Conservation (phyloP, 35 echinoderm and acorn worm species). For the Amphiura filiformis region DNA sequence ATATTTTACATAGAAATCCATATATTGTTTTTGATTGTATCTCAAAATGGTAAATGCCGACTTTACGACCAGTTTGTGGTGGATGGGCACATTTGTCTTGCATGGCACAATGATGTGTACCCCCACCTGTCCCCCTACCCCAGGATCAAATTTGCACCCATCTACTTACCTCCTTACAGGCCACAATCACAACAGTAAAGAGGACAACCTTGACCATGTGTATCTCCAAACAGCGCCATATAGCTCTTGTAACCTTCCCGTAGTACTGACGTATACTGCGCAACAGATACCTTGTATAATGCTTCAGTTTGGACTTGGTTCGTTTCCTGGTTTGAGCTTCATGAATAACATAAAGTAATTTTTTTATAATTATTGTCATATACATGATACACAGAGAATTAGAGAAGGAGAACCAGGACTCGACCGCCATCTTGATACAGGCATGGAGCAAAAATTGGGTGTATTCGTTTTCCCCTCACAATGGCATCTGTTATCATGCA, state of each 20-base stretch:
- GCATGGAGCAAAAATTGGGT: too few species aligned
- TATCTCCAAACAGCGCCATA: conserved; percentile 89
- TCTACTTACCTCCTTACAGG: conserved; percentile 60
- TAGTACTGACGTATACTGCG: conserved; percentile 41
- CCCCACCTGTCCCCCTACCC: too few species aligned
- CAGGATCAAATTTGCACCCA: too few species aligned
- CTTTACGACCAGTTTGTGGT: too few species aligned
- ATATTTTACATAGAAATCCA: too few species aligned
- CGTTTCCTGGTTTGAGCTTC: conserved; percentile 9
- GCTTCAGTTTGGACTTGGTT: conserved; percentile 55
- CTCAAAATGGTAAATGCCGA: too few species aligned
- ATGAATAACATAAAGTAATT: neutral
- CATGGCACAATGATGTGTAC: too few species aligned
- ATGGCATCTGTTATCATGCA: neutral
- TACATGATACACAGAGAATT: neutral
- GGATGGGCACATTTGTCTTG: too few species aligned
- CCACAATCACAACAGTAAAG: conserved; percentile 69
- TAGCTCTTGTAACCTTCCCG: neutral
- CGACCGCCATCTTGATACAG: too few species aligned
- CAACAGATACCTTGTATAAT: conserved; percentile 28
- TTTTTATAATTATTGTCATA: neutral
- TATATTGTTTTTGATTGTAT: too few species aligned
- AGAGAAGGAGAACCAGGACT: too few species aligned
- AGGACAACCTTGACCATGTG: conserved; percentile 91
- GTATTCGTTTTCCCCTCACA: too few species aligned